phyloP scores from a whole-genome alignment of 1,140 invertebrate genomes.

The Drosophila elegans region DNA sequence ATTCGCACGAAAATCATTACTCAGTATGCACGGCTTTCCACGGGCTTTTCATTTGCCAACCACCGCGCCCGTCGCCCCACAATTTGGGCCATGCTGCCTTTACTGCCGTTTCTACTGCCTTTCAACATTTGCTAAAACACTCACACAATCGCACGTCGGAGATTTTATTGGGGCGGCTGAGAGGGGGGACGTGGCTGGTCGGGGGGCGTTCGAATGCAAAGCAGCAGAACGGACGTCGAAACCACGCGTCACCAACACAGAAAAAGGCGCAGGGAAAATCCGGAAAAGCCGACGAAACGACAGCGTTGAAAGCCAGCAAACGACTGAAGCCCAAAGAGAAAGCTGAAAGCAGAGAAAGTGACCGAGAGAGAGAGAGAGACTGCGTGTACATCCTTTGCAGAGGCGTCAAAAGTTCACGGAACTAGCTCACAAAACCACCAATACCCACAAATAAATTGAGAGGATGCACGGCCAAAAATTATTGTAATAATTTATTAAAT shows the following conservation, averaged over 20 bases:
- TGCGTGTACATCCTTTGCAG: conserved; percentile 46
- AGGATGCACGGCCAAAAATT: not conserved
- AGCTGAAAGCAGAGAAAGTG: conserved; percentile 1
- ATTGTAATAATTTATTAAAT: too few species aligned
- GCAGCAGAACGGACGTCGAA: conserved; percentile 39
- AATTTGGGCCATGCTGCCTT: conserved; percentile 56
- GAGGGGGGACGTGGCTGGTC: conserved; percentile 6
- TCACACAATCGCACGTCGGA: conserved; percentile 27
- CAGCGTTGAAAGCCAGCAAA: conserved; percentile 73
- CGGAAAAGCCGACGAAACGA: conserved; percentile 55
- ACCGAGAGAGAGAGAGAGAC: conserved; percentile 4
- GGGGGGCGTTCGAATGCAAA: conserved; percentile 41
- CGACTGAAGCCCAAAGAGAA: conserved; percentile 52
- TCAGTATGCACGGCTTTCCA: conserved; percentile 73
- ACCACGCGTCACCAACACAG: conserved; percentile 24
- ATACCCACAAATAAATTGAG: not conserved
- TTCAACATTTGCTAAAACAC: conserved; percentile 33
- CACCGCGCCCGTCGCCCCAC: conserved; percentile 31
- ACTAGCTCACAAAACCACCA: conserved; percentile 31
- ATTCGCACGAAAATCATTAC: conserved; percentile 71
- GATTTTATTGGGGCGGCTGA: conserved; percentile 18
- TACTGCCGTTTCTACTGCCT: conserved; percentile 27
- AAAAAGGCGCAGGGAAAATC: conserved; percentile 10
- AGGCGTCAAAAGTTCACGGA: conserved; percentile 24
- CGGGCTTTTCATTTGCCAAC: conserved; percentile 63